A percentile compares a stretch with the other conserved stretches of the same genome.
Conservation (phyloP, 2,797 vertebrate genomes). For the Diplodus puntazzo region DNA sequence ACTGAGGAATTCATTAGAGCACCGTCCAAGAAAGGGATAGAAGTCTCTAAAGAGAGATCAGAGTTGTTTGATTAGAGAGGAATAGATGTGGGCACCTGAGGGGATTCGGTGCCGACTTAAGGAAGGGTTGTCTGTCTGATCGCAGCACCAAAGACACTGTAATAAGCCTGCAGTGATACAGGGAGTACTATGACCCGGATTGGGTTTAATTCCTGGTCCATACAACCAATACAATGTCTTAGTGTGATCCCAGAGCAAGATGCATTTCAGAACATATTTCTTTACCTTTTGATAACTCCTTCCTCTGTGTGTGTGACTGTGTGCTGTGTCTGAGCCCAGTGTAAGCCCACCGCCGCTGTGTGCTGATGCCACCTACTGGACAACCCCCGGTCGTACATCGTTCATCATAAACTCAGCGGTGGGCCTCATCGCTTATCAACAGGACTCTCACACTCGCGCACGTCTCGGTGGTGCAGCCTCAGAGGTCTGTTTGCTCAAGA, state of each 20-base stretch:
- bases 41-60: not conserved
- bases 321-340: not conserved
- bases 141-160: not conserved
- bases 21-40: conserved; percentile 20
- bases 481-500: conserved; percentile 63
- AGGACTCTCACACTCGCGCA: not conserved
- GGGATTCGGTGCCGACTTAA: not conserved
- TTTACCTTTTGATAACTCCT: not conserved
- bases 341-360: conserved; percentile 50
- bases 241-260: not conserved
- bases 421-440: conserved; percentile 11
- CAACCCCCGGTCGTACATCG: conserved; percentile 23
- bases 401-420: conserved; percentile 6
- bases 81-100: not conserved
- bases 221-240: not conserved
- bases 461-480: conserved; percentile 7
- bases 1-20: conserved; percentile 32
- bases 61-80: conserved; percentile 9
- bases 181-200: not conserved
- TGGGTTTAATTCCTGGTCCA: not conserved
- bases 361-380: conserved; percentile 79
- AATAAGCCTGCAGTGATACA: not conserved
- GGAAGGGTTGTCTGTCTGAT: not conserved
- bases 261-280: not conserved
- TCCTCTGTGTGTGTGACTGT: not conserved